Evolutionary conservation across 2,797 vertebrate genomes (phyloP).

Genomic region (Danio tinwini): DNA sequence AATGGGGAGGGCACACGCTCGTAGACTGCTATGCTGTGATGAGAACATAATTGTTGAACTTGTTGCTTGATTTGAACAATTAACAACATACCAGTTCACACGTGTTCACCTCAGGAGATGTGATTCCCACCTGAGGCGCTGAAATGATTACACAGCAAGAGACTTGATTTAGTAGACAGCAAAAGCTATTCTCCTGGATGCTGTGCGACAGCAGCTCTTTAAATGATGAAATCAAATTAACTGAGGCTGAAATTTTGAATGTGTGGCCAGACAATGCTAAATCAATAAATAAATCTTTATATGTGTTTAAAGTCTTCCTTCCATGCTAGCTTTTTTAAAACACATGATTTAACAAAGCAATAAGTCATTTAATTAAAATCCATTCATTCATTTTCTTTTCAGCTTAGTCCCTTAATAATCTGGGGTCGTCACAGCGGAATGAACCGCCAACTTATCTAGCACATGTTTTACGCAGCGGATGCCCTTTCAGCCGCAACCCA

Average conservation of each 20-base stretch:
- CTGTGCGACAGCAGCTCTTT: background rate
- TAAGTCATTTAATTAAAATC: too few species aligned
- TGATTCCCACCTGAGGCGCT: background rate
- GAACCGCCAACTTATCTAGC: too few species aligned
- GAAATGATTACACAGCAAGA: conserved; percentile 10
- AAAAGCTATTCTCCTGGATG: background rate
- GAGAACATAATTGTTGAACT: background rate
- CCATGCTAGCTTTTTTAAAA: too few species aligned
- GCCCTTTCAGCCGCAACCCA: too few species aligned
- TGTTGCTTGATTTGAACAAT: background rate
- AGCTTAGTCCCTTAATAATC: too few species aligned
- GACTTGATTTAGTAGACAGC: background rate
- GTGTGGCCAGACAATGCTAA: background rate
- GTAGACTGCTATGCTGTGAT: background rate
- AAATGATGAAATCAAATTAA: background rate
- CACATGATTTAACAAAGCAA: too few species aligned
- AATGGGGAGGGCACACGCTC: background rate
- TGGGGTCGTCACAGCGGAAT: too few species aligned
- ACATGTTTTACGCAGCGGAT: too few species aligned
- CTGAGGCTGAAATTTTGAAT: background rate
- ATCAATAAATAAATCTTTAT: background rate
- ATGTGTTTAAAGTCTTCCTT: too few species aligned
- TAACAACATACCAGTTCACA: background rate
- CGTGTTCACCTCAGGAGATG: background rate
- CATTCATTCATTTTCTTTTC: too few species aligned